Conservation (phyloP, 2,797 vertebrate species). For the Peromyscus melanophrys region DNA sequence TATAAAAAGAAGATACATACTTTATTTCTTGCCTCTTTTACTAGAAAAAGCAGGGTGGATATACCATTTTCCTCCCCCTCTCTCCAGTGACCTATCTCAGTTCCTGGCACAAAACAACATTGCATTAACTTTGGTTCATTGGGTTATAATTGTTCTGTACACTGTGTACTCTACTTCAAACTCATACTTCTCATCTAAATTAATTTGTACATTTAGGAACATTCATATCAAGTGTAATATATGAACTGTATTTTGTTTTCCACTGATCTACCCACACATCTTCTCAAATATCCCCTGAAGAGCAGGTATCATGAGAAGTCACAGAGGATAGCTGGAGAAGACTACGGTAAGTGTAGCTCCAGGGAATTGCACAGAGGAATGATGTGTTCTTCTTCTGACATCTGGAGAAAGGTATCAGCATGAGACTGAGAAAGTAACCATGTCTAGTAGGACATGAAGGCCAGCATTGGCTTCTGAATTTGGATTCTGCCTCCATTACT, state of each 20-base stretch:
- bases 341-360: not conserved
- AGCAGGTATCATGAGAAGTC: not conserved
- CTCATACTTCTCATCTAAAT: not conserved
- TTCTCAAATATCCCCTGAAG: slow-evolving; percentile 36
- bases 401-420: not conserved
- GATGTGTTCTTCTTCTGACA: not conserved
- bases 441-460: not conserved
- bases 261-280: slow-evolving; percentile 14
- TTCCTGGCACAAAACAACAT: not conserved
- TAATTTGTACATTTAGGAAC: slow-evolving; percentile 13
- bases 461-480: not conserved
- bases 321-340: not conserved
- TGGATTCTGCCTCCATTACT: not conserved
- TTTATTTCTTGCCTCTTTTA: not conserved
- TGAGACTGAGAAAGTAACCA: not conserved
- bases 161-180: not conserved
- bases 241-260: slow-evolving; percentile 23
- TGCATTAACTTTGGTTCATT: not conserved
- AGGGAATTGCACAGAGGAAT: not conserved
- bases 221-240: slow-evolving; percentile 11
- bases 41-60: not conserved
- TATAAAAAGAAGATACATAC: not conserved
- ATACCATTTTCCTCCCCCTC: not conserved
- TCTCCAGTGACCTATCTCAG: not conserved
- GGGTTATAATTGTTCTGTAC: not conserved